Evolutionary conservation across 2,888 invertebrate species (phyloP).

Genomic region (Branchellion lobata): DNA sequence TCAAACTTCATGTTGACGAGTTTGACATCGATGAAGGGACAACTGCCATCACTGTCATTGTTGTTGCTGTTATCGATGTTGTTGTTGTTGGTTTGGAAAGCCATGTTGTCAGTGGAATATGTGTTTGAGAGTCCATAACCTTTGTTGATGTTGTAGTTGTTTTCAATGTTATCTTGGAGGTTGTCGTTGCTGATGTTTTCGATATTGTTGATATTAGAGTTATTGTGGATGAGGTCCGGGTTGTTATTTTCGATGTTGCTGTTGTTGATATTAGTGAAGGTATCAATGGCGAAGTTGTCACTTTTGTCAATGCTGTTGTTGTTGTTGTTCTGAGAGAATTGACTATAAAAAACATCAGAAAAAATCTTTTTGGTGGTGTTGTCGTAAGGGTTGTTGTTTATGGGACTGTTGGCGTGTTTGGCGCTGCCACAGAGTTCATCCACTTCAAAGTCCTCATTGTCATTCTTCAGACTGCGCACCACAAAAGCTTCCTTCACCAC

Average conservation of each 20-base stretch:
- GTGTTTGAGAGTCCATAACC: too few species aligned
- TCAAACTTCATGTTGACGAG: slow-evolving; percentile 7
- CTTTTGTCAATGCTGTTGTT: background rate
- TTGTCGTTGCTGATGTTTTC: background rate
- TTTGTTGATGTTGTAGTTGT: background rate
- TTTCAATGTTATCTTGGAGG: background rate
- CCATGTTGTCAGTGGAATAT: background rate
- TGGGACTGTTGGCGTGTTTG: background rate
- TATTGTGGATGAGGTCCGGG: background rate
- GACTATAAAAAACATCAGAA: background rate
- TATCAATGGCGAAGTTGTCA: background rate
- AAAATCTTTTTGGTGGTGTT: background rate
- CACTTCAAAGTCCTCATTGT: background rate
- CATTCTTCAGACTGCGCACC: too few species aligned
- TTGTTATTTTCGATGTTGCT: background rate
- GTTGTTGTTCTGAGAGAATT: background rate
- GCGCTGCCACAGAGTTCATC: background rate
- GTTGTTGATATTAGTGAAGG: background rate
- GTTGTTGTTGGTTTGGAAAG: background rate
- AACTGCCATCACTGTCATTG: background rate
- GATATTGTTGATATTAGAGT: background rate
- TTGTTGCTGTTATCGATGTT: background rate
- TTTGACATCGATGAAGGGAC: background rate
- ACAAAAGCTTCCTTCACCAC: background rate
- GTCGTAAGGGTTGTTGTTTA: background rate